These are phyloP conservation scores for Ailuropoda melanoleuca DNA, from an alignment of 2,113 vertebrate species.

Conservation along the genomic window DNA sequence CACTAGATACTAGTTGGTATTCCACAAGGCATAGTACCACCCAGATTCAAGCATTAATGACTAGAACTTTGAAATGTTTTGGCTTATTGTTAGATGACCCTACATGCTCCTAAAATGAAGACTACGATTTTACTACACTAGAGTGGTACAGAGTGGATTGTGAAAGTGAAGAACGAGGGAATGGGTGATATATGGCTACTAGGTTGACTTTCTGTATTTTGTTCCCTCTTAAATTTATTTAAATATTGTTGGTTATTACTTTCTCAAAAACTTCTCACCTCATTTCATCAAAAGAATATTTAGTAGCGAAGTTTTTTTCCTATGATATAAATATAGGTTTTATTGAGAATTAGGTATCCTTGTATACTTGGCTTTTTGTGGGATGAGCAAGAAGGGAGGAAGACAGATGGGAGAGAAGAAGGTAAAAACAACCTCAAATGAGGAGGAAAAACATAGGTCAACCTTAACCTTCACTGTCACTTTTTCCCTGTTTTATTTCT, in stretches of 20 bases:
- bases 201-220: background rate
- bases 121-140: background rate
- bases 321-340: background rate
- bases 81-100: background rate
- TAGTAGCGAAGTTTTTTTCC: background rate
- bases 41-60: background rate
- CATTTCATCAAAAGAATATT: background rate
- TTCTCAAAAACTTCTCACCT: background rate
- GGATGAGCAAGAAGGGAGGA: background rate
- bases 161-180: too few relatives aligned
- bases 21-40: background rate
- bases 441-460: background rate
- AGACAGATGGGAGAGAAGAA: background rate
- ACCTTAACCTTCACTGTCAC: rapidly evolving
- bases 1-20: background rate
- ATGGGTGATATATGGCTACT: too few relatives aligned
- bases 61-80: background rate
- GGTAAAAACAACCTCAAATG: background rate
- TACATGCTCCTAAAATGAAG: background rate
- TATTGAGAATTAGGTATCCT: background rate
- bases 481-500: background rate
- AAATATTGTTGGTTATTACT: background rate
- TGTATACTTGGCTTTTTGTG: background rate
- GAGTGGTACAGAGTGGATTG: background rate
- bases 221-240: background rate